Base-by-base conservation (phyloP, 2,888 invertebrate species). In the Amblyjoppa proteus region DNA sequence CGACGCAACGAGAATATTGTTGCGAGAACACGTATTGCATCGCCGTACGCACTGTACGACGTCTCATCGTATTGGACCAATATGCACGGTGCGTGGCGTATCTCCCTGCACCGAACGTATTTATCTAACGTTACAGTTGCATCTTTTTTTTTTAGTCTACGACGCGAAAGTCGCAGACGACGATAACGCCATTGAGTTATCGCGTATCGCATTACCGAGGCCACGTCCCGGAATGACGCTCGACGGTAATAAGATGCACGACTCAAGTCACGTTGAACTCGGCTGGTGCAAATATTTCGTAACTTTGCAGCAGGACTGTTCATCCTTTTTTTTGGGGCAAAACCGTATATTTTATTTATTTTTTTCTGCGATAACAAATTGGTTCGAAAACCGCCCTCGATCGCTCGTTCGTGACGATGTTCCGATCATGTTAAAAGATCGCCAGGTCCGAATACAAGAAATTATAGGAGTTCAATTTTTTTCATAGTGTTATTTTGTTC, bases 151-250 rank as follows among this genome's bases (percentile, higher is more conserved):
- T 68, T 20, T 13, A 34, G 28, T 51, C 69, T 25, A 71, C 28
- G 58, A 80, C 56, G 74, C 58, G 20, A 77, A 77, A 73, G 78
- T 86, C 81, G 73, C 87, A 84, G 85, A 87, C 86, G 71, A 74
- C 85, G 90, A 91, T 91, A 91, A 91, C 87, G 85, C 87, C 87
- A 77, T 81, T 13, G 76, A 76, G 78, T 71, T 83, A 73, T 70
- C 61, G 84, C 81, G 87, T 89, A 88, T 91, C 90, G 86, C 58
- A 58, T 91, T 90, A 86, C 91, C 81, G 82, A 87, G 74, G 81
- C 77, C 77, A 64, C 11, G 77, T 38, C 58, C 34, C 56, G 82
- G 66, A 82, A 71, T 86, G 87, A 88, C 88, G 82, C 83, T 87
- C 89, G 78, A 81, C 71, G 83, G 86, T 85, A 73, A 76, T 61